phyloP scores from a whole-genome alignment of 2,797 vertebrate genomes.

The Champsocephalus esox region DNA sequence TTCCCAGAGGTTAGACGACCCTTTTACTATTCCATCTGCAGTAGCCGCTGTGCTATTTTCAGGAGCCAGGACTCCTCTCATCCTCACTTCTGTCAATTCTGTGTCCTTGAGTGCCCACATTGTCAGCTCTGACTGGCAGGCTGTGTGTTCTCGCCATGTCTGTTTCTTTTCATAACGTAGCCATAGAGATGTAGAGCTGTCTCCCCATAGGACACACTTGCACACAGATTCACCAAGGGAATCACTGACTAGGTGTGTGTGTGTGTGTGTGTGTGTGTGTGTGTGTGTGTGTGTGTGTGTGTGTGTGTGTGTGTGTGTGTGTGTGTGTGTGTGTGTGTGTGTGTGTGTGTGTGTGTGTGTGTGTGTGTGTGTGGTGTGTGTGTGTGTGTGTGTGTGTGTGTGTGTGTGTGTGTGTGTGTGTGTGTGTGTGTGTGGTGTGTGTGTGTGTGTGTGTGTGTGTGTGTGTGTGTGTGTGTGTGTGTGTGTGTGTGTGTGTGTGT shows the following conservation, averaged over 20 bases:
- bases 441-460: no score
- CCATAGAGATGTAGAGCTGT: constrained; percentile 68
- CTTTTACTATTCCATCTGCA: constrained; percentile 31
- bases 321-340: background rate
- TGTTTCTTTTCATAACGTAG: constrained; percentile 60
- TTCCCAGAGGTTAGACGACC: constrained; percentile 11
- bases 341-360: no score
- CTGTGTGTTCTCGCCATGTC: constrained; percentile 24
- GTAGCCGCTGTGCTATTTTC: constrained; percentile 35
- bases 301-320: background rate
- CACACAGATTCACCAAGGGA: constrained; percentile 38
- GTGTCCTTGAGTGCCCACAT: constrained; percentile 55
- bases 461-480: no score
- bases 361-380: no score
- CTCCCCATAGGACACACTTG: constrained; percentile 44
- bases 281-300: no score
- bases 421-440: constrained; percentile 5
- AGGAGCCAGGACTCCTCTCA: constrained; percentile 38
- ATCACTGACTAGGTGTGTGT: constrained; percentile 37
- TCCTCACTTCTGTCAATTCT: constrained; percentile 53
- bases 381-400: constrained; percentile 2
- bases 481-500: no score
- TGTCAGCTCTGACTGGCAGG: constrained; percentile 43
- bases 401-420: background rate
- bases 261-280: background rate